These are phyloP conservation scores for Herpailurus yagouaroundi DNA, from an alignment of 2,113 vertebrate species.

Conservation along the genomic window DNA sequence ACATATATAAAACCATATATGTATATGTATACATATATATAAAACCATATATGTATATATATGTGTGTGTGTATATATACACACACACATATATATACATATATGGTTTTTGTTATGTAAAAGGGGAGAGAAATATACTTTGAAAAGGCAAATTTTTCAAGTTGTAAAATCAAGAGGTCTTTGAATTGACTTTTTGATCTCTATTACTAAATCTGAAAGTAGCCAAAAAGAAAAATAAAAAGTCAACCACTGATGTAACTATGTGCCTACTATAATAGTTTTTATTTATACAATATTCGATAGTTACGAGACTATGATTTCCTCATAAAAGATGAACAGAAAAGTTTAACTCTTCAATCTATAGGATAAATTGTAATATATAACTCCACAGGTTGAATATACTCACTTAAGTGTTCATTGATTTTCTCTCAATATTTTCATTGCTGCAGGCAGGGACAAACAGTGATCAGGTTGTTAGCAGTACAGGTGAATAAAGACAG, in stretches of 20 bases:
- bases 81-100: not conserved
- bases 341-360: not conserved
- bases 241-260: not conserved
- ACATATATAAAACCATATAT: too few relatives aligned
- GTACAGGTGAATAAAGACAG: not conserved
- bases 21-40: too few relatives aligned
- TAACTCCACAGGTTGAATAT: not conserved
- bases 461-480: not conserved
- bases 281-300: not conserved
- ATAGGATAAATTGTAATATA: not conserved
- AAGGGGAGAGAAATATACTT: not conserved
- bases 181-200: not conserved
- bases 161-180: not conserved
- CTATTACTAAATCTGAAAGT: not conserved
- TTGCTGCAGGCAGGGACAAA: rapidly evolving
- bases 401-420: not conserved
- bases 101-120: not conserved
- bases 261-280: not conserved
- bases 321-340: not conserved
- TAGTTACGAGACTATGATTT: not conserved
- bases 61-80: not conserved
- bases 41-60: not conserved
- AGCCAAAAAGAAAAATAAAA: not conserved
- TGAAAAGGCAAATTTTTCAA: constrained; percentile 21
- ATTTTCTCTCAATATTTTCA: not conserved